Percentiles rank a stretch among this genome's conserved stretches.
Conservation (phyloP, 2,888 invertebrate species). For the Neelides folsomi region DNA sequence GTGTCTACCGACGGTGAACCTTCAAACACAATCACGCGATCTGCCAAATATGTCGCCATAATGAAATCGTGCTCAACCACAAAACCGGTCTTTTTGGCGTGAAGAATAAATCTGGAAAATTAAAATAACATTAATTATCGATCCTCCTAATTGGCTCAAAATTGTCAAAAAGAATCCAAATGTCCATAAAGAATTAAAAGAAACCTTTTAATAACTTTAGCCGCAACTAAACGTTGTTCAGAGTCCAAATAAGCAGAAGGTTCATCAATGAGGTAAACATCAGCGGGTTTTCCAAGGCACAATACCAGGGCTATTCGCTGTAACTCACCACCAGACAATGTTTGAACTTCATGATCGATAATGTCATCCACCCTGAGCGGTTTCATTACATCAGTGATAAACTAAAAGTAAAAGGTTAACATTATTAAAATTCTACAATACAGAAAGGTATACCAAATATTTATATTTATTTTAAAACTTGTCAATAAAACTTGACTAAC, state of each 20-base stretch:
- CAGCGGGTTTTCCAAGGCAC: constrained; percentile 95
- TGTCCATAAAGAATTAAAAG: neutral
- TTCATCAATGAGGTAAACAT: constrained; percentile 97
- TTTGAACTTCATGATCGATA: constrained; percentile 95
- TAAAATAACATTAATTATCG: constrained; percentile 1
- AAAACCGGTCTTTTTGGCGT: constrained; percentile 98
- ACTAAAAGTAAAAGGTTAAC: constrained; percentile 44
- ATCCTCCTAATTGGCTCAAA: neutral
- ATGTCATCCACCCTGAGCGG: constrained; percentile 93
- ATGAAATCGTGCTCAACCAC: constrained; percentile 99
- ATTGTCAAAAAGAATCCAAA: neutral
- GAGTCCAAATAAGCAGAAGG: constrained; percentile 98
- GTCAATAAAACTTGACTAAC: constrained; percentile 37
- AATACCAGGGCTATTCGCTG: constrained; percentile 92
- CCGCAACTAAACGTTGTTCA: constrained; percentile 97
- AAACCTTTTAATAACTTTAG: constrained; percentile 96
- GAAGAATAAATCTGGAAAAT: constrained; percentile 71
- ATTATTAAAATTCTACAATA: neutral
- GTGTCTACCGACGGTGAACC: constrained; percentile 82
- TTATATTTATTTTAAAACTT: neutral
- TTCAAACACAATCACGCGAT: constrained; percentile 96
- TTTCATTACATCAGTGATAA: constrained; percentile 97
- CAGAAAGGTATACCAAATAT: neutral
- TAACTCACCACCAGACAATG: constrained; percentile 97
- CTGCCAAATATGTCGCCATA: constrained; percentile 98